Conservation (phyloP, 2,113 vertebrate genomes). For the Protomyctophum bolini region DNA sequence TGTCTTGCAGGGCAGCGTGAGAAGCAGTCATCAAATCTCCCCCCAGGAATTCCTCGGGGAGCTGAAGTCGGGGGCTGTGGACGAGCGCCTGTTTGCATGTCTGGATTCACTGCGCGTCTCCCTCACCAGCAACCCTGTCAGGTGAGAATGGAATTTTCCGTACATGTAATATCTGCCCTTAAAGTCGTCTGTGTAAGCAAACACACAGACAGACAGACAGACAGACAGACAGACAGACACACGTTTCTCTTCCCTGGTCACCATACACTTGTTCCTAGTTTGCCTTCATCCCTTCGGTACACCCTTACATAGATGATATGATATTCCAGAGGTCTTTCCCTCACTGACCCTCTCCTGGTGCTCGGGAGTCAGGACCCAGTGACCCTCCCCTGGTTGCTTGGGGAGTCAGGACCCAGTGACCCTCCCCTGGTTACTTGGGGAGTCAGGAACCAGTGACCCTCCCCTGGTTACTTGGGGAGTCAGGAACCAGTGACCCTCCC, state of each 20-base stretch:
- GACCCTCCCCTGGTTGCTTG: constrained; percentile 12
- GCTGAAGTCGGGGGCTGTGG: constrained; percentile 87
- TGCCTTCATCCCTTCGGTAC: background rate
- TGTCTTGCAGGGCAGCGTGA: constrained; percentile 85
- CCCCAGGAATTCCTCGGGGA: constrained; percentile 94
- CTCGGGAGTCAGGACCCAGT: background rate
- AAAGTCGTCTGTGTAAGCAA: background rate
- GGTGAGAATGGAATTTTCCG: constrained; percentile 68
- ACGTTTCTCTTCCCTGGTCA: background rate
- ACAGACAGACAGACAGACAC: background rate
- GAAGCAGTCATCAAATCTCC: constrained; percentile 87
- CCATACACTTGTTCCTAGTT: background rate
- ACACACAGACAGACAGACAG: background rate
- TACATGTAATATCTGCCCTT: background rate
- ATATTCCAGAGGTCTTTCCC: constrained; percentile 14
- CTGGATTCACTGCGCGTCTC: constrained; percentile 94
- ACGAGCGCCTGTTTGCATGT: constrained; percentile 90
- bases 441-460: background rate
- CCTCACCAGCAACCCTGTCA: constrained; percentile 97
- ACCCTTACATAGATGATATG: constrained; percentile 27
- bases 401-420: no score
- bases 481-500: no score
- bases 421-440: no score
- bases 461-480: constrained; percentile 9
- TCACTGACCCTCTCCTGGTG: constrained; percentile 4